Conservation (phyloP, 2,113 vertebrate genomes). For the Apodemus speciosus region DNA sequence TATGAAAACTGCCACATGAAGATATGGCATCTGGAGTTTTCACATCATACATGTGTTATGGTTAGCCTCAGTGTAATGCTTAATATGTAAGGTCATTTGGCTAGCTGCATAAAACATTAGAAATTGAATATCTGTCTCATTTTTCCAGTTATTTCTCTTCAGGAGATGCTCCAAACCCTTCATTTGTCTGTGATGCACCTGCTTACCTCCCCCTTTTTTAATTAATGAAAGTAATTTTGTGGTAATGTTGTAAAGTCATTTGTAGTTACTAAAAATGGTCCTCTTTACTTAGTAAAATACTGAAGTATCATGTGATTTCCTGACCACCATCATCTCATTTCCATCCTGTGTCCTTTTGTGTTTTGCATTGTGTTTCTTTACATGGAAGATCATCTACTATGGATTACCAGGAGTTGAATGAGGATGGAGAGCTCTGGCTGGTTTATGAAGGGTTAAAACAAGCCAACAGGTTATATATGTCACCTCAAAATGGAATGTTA, state of each 20-base stretch:
- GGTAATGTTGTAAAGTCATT: conserved; percentile 35
- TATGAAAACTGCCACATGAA: not conserved
- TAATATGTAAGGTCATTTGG: not conserved
- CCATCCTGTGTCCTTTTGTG: conserved; percentile 83
- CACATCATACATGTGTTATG: not conserved
- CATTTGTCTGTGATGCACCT: not conserved
- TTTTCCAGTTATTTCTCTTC: conserved; percentile 32
- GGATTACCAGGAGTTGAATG: conserved; percentile 97
- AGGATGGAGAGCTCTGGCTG: conserved; percentile 99
- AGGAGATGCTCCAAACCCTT: conserved; percentile 1
- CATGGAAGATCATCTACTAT: conserved; percentile 93
- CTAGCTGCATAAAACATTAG: not conserved
- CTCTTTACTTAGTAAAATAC: conserved; percentile 40
- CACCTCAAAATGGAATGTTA: conserved; percentile 80
- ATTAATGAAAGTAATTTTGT: conserved; percentile 54
- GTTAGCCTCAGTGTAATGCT: not conserved
- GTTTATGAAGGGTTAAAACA: conserved; percentile 99
- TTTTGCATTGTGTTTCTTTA: conserved; percentile 85
- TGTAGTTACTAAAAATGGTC: conserved; percentile 50
- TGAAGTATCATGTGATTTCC: conserved; percentile 62
- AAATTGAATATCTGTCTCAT: not conserved
- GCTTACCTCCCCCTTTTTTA: not conserved
- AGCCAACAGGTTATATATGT: conserved; percentile 95
- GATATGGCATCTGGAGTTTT: not conserved
- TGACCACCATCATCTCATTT: conserved; percentile 77